Evolutionary conservation across 2,113 vertebrate genomes (phyloP).

Genomic region (Leptosomus discolor): DNA sequence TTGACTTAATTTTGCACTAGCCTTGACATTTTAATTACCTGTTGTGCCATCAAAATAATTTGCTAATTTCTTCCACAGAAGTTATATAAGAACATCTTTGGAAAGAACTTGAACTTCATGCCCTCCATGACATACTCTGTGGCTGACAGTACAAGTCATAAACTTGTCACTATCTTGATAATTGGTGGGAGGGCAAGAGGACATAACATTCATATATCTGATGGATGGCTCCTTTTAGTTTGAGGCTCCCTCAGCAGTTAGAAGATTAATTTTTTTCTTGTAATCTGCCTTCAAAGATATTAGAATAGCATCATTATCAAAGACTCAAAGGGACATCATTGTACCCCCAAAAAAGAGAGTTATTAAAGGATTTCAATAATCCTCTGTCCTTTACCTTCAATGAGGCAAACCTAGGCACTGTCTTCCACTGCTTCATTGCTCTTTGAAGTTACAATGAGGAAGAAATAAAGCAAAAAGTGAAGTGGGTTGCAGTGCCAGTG

Average conservation of each 20-base stretch:
- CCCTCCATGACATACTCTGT: not conserved
- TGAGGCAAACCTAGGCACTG: not conserved
- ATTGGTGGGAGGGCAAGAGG: slow-evolving; percentile 14
- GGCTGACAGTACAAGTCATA: slow-evolving; percentile 18
- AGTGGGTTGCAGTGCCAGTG: rapidly evolving
- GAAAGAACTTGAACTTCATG: not conserved
- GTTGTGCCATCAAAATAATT: not conserved
- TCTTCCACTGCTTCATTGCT: not conserved
- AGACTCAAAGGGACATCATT: not conserved
- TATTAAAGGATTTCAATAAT: not conserved
- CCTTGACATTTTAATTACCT: not conserved
- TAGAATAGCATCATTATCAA: not conserved
- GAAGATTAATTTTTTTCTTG: not conserved
- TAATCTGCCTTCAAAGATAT: not conserved
- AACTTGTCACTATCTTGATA: slow-evolving; percentile 23
- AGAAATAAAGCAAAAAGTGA: not conserved
- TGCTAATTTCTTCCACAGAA: not conserved
- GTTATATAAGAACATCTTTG: not conserved
- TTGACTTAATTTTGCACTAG: not conserved
- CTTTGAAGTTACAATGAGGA: not conserved
- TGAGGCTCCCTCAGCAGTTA: not conserved
- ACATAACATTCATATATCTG: not conserved
- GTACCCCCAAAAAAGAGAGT: not conserved
- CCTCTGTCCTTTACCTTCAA: not conserved
- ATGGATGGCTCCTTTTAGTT: not conserved